Evolutionary conservation across 1,140 invertebrate genomes (phyloP).

Genomic region (Glossosoma conforme): DNA sequence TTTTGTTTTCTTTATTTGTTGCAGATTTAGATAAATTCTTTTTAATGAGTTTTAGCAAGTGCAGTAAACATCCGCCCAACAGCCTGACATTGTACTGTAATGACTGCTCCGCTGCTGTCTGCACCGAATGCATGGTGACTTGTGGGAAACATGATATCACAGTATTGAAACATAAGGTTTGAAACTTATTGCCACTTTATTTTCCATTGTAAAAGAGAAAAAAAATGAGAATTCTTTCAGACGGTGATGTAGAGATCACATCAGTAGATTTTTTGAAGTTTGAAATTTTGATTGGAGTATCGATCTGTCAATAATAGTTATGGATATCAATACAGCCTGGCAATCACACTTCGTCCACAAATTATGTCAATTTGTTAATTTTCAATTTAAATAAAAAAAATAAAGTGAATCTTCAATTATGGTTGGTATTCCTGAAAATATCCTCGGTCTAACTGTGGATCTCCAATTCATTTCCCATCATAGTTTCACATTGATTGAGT

Average conservation of each 20-base stretch:
- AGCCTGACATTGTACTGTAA: slow-evolving; percentile 42
- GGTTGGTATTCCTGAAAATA: too few species aligned
- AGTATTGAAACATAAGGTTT: slow-evolving; percentile 38
- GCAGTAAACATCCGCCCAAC: slow-evolving; percentile 38
- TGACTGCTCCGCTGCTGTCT: slow-evolving; percentile 39
- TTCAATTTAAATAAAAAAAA: background rate
- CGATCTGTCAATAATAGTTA: too few species aligned
- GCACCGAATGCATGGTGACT: slow-evolving; percentile 42
- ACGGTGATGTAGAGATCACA: too few species aligned
- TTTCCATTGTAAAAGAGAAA: too few species aligned
- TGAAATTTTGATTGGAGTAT: too few species aligned
- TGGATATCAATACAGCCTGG: background rate
- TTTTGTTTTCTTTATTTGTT: slow-evolving; percentile 36
- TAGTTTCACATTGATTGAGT: too few species aligned
- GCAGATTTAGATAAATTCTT: slow-evolving; percentile 31
- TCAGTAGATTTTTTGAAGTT: too few species aligned
- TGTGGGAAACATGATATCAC: slow-evolving; percentile 43
- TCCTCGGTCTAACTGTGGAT: too few species aligned
- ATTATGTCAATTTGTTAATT: slow-evolving; percentile 3
- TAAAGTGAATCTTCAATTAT: too few species aligned
- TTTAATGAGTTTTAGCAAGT: slow-evolving; percentile 29
- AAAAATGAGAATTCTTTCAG: too few species aligned
- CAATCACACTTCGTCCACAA: background rate
- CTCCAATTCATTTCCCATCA: too few species aligned
- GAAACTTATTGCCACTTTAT: too few species aligned